phyloP scores from a whole-genome alignment of 1,140 invertebrate species.

The Drosophila orosa region DNA sequence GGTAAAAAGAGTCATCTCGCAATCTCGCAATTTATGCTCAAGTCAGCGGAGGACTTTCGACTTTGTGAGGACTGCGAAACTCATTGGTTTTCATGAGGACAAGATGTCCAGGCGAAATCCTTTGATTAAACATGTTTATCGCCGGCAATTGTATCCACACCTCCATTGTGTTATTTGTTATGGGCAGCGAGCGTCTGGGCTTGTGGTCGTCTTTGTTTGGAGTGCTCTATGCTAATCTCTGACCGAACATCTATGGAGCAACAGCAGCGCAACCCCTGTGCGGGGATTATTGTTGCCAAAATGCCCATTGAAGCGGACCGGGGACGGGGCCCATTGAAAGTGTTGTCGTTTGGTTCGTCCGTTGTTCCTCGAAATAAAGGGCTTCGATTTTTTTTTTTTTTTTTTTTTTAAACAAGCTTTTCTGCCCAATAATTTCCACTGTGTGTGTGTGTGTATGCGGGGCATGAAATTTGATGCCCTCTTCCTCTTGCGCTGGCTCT shows the following conservation, averaged over 20 bases:
- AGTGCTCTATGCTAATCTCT: slow-evolving; percentile 75
- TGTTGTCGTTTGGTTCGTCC: slow-evolving; percentile 56
- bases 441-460: slow-evolving; percentile 36
- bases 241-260: slow-evolving; percentile 71
- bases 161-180: slow-evolving; percentile 66
- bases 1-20: slow-evolving; percentile 8
- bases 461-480: slow-evolving; percentile 78
- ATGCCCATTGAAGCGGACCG: slow-evolving; percentile 59
- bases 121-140: slow-evolving; percentile 55
- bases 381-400: slow-evolving; percentile 65
- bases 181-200: slow-evolving; percentile 54
- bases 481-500: slow-evolving; percentile 39
- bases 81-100: slow-evolving; percentile 22
- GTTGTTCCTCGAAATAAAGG: slow-evolving; percentile 67
- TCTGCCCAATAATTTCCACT: slow-evolving; percentile 54
- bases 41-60: slow-evolving; percentile 6
- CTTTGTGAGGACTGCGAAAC: slow-evolving; percentile 9
- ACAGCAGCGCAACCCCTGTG: slow-evolving; percentile 41
- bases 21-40: background rate
- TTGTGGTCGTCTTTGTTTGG: slow-evolving; percentile 67
- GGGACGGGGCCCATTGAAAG: slow-evolving; percentile 68
- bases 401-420: slow-evolving; percentile 77
- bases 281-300: slow-evolving; percentile 57
- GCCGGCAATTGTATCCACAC: slow-evolving; percentile 51
- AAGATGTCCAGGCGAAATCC: slow-evolving; percentile 25